Evolutionary conservation across 2,113 vertebrate species (phyloP).

Genomic region (Verasper variegatus): DNA sequence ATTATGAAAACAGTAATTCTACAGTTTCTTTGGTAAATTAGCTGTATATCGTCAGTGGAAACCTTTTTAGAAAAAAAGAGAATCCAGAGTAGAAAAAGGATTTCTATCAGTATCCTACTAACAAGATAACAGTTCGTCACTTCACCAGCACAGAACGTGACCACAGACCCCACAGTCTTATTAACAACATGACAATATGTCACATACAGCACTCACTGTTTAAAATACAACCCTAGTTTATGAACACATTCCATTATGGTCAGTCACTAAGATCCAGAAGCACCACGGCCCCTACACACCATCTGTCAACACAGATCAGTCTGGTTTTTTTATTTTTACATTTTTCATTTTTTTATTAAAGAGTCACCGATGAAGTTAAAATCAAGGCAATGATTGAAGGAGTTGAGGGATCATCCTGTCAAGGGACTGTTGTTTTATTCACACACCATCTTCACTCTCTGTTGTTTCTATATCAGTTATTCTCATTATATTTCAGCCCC

Average conservation of each 20-base stretch:
- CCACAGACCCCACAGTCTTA: slow-evolving; percentile 32
- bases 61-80: slow-evolving; percentile 54
- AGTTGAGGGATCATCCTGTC: slow-evolving; percentile 8
- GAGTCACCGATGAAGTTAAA: slow-evolving; percentile 36
- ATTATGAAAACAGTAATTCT: slow-evolving; percentile 31
- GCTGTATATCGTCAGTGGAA: slow-evolving; percentile 79
- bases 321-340: not conserved
- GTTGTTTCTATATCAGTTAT: not conserved
- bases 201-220: slow-evolving; percentile 60
- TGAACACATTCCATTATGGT: slow-evolving; percentile 12
- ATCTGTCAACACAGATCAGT: slow-evolving; percentile 49
- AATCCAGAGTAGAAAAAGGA: slow-evolving; percentile 46
- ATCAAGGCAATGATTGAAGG: slow-evolving; percentile 63
- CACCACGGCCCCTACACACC: slow-evolving; percentile 8
- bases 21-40: slow-evolving; percentile 74
- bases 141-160: slow-evolving; percentile 33
- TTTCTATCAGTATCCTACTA: slow-evolving; percentile 34
- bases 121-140: slow-evolving; percentile 20
- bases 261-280: slow-evolving; percentile 13
- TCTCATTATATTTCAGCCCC: not conserved
- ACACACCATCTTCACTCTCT: not conserved
- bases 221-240: slow-evolving; percentile 41
- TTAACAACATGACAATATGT: slow-evolving; percentile 75
- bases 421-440: not conserved
- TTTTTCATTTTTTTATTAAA: slow-evolving; percentile 19